Evolutionary conservation across 1,140 invertebrate species (phyloP), one percentile per base, ranked within the genome.

Genomic region (Yoshiicerus persimilis): DNA sequence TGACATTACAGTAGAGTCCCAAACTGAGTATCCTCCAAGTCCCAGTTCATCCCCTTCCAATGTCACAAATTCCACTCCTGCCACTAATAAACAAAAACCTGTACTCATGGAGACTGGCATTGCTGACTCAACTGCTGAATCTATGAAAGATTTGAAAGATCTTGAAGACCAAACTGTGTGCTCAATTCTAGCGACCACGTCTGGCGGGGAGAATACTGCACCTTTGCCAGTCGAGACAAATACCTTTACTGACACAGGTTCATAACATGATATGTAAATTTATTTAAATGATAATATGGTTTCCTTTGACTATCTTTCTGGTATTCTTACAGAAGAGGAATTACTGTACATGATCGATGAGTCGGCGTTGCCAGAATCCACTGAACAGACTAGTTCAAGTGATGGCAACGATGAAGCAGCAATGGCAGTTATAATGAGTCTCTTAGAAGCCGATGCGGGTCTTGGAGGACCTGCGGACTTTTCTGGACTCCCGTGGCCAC

Each of bases 351-450:
- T 95, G 91, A 95, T 95, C 88, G 93, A 93, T 80, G 93, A 93
- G 34, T 92, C 93, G 0, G 92, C 93, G 11, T 92, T 94, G 23
- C 27, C 41, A 47, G 23, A 27, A 4, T 32, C 83, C 5, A 92
- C 93, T 41, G 92, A 93, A 88, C 91, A 92, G 16, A 91, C 91
- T 47, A 91, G 93, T 8, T 92, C 94, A 0, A 94, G 94, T 36
- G 96, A 97, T 91, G 96, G 96, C 13, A 97, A 97, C 91, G 96
- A 97, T 90, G 96, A 98, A 91, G 97, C 97, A 25, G 96, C 96
- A 2, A 97, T 98, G 96, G 96, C 97, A 8, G 96, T 98, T 36
- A 97, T 98, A 88, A 97, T 98, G 97, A 97, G 96, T 92, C 93
- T 98, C 20, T 93, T 98, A 39, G 97, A 98, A 93, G 96, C 96